Conservation (phyloP, 2,888 invertebrate species). For the Ophonus ardosiacus region DNA sequence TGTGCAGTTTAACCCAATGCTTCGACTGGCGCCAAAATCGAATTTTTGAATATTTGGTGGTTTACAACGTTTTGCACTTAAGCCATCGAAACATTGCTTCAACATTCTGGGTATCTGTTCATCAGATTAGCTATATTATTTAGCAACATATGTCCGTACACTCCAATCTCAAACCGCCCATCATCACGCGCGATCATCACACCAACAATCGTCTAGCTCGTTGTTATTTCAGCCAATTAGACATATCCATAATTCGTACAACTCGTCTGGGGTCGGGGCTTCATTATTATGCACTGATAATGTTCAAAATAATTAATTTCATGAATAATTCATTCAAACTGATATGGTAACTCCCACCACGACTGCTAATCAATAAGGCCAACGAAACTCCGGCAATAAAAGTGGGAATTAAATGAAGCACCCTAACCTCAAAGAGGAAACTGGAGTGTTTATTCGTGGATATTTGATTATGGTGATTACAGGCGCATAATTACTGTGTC, state of each 20-base stretch:
- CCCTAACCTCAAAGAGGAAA: background rate
- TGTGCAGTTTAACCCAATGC: no score
- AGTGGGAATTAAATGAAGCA: conserved; percentile 21
- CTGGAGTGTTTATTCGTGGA: conserved; percentile 25
- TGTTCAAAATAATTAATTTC: conserved; percentile 54
- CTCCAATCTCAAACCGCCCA: background rate
- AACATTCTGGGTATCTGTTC: no score
- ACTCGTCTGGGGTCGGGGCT: background rate
- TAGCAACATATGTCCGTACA: no score
- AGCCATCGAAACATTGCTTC: no score
- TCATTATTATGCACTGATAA: conserved; percentile 53
- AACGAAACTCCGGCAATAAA: conserved; percentile 10
- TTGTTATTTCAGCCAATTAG: conserved; percentile 35
- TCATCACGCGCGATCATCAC: background rate
- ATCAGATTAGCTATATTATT: no score
- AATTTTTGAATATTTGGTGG: no score
- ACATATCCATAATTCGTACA: conserved; percentile 50
- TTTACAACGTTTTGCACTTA: no score
- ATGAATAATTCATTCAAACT: conserved; percentile 49
- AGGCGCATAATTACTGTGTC: conserved; percentile 32
- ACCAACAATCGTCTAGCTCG: background rate
- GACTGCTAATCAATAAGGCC: conserved; percentile 37
- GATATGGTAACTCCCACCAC: conserved; percentile 42
- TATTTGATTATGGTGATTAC: conserved; percentile 40
- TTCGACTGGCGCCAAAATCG: no score